These are phyloP conservation scores for Eciton burchellii DNA, from an alignment of 1,140 invertebrate genomes.

Conservation along the genomic window DNA sequence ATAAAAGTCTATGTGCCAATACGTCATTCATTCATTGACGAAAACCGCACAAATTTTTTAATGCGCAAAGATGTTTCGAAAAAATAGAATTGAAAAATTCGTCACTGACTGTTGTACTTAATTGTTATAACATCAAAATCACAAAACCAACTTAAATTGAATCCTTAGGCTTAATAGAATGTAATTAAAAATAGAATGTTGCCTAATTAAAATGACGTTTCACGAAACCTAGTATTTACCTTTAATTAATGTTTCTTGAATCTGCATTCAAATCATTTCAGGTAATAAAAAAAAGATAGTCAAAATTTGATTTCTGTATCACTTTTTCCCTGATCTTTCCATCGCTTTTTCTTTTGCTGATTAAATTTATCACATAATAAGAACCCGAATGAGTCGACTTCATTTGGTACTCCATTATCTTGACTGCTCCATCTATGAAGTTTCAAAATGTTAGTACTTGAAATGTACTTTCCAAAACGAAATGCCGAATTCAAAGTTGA, in stretches of 20 bases:
- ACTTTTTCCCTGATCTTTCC: not conserved
- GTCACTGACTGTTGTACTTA: not conserved
- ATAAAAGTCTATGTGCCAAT: conserved; percentile 4
- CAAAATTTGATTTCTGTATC: conserved; percentile 7
- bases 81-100: not conserved
- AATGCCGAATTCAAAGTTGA: conserved; percentile 52
- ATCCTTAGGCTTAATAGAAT: not conserved
- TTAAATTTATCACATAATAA: conserved; percentile 16
- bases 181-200: too few relatives aligned
- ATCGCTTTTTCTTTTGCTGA: conserved; percentile 1
- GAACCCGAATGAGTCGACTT: not conserved
- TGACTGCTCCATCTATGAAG: conserved; percentile 39
- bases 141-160: not conserved
- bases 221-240: not conserved
- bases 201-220: not conserved
- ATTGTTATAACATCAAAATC: not conserved
- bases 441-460: conserved; percentile 46
- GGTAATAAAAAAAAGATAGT: conserved; percentile 22
- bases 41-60: conserved; percentile 2
- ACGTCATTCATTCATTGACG: not conserved
- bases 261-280: conserved; percentile 22
- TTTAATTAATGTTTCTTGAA: conserved; percentile 46
- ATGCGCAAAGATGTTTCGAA: not conserved
- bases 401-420: conserved; percentile 51
- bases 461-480: conserved; percentile 50